Evolutionary conservation across 1,140 invertebrate species (phyloP), one percentile per base, ranked within the genome.

Genomic region (Nephotettix cincticeps): DNA sequence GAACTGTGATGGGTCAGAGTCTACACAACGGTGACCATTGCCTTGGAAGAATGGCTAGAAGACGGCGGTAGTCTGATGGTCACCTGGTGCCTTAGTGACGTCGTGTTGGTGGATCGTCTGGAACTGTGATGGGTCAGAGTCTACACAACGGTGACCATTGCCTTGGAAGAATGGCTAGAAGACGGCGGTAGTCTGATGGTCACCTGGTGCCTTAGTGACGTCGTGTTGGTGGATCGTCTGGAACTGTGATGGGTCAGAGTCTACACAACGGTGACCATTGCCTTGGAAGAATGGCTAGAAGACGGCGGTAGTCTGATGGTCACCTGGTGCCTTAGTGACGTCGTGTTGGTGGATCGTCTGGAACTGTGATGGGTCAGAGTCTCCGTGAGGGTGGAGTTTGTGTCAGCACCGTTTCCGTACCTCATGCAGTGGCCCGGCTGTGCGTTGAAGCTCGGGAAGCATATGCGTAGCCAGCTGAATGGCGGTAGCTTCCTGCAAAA

Each of bases 401-500:
- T 72, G 63, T 77, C 78, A 58, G 72, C 71, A 4, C 75, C 77
- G 72, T 78, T 71, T 6, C 75, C 77, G 72, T 78, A 80, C 43
- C 77, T 76, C 13, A 79, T 70, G 69, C 78, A 79, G 43, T 75
- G 78, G 23, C 75, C 76, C 14, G 72, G 56, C 3, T 65, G 63
- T 19, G 73, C 51, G 56, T 75, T 73, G 47, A 77, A 71, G 30
- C 74, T 75, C 17, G 78, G 79, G 68, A 80, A 78, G 73, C 79
- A 80, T 36, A 76, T 61, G 11, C 77, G 77, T 32, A 80, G 67
- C 79, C 79, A 80, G 13, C 75, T 78, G 72, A 79, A 77, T 14
- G 79, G 79, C 47, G 79, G 79, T 40, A 79, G 66, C 68, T 79
- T 80, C 76, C 79, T 80, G 73, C 68, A 77, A 43, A 11, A 11